Base-by-base conservation (phyloP, 2,797 vertebrate genomes). In the Linurgus olivaceus region DNA sequence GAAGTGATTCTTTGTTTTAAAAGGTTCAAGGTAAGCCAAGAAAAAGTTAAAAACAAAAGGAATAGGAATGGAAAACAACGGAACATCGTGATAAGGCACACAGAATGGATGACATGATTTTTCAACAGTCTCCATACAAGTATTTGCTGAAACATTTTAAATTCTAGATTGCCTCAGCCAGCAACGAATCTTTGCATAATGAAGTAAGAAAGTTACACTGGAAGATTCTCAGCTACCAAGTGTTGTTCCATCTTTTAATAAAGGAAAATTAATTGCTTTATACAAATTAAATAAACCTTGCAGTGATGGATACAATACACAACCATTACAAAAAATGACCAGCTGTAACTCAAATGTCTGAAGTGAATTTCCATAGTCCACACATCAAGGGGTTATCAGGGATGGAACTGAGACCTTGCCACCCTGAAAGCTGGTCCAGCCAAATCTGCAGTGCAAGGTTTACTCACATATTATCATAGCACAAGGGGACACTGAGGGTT, bases 1-100 rank as follows among this genome's bases (percentile, higher is more conserved):
- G 71, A 72, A 86, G 61, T 40, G 81, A 91, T 57, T n/a, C 70
- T 94, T 94, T 88, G 28, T 90, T 89, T 75, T 92, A 86, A 95
- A 95, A 72, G 19, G 77, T 76, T 93, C 85, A 73, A 89, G 37
- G 47, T 42, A 65, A 48, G 50, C 4, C 0, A 91, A 67, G 38
- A 48, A 83, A 83, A 90, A 70, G 25, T 37, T 66, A 37, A 57
- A 85, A 47, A 31, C 67, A 90, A 44, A 59, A 80, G 3, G 52
- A 90, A 52, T n/a, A 86, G 7, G 15, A 88, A 61, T 11, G 16
- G 37, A 74, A 81, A 26, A 55, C 3, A 81, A 81, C 20, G 4
- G 28, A 93, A 48, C 54, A 55, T 18, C 4, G 19, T 35, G 86
- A 59, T 85, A 77, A 90, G 67, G 50, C 11, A 50, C 62, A 42